Evolutionary conservation across 2,797 vertebrate species (phyloP), one percentile per base, ranked within the genome.

Genomic region (Paguma larvata): DNA sequence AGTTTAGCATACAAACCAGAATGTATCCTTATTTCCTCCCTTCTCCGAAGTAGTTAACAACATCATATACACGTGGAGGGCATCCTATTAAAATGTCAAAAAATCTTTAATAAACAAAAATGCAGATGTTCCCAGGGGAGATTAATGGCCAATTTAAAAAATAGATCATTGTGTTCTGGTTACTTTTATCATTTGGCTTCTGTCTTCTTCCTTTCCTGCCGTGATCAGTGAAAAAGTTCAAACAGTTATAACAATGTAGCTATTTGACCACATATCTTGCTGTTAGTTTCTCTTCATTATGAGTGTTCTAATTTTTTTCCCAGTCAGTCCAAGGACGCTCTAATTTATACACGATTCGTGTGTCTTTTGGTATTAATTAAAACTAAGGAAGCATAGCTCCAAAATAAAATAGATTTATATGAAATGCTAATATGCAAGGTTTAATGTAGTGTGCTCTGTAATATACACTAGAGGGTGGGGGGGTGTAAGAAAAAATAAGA

Each of bases 301-400:
- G 85, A 92, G 48, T 44, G 25, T 78, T 88, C 27, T 79, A 27
- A 67, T 79, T 89, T 44, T 79, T 80, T 30, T 13, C 13, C 62
- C 30, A 68, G 9, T 85, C 82, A 92, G 2, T 79, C 59, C 46
- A 95, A 70, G 51, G 46, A 44, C 25, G 62, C 38, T 30, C 56
- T 85, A 48, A 88, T 98, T 93, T 91, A 53, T 93, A 48, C 30
- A 83, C 0, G 1, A 77, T 48, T 79, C 51, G 0, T 51, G 15
- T 87, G 13, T 95, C 84, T 62, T 94, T 95, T 82, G 80, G 38
- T 92, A 32, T 89, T 91, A 59, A 95, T 97, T 92, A 94, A 89
- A 92, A 88, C 62, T 72, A 84, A 94, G n/a, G 56, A 96, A 96
- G 65, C n/a, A 30, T 65, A 80, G 13, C 59, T 97, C 62, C 75